These are phyloP conservation scores for Trematocara variabile DNA, from an alignment of 2,113 vertebrate species.

Conservation along the genomic window DNA sequence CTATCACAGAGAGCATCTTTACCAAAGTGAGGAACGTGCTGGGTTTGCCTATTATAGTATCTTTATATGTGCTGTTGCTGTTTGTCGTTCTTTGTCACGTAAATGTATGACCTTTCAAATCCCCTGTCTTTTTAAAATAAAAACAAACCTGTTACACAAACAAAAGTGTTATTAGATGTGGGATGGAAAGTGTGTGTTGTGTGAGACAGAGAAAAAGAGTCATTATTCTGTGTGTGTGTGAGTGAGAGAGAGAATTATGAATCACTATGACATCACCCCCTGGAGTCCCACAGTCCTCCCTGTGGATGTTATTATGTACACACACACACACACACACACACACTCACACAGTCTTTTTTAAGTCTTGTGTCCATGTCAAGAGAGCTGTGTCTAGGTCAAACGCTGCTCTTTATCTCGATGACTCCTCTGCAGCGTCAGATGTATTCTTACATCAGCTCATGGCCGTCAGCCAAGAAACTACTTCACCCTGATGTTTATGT, in stretches of 20 bases:
- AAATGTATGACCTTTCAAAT: not conserved
- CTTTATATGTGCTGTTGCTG: not conserved
- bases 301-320: not conserved
- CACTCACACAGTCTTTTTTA: not conserved
- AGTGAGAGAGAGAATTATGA: not conserved
- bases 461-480: constrained; percentile 1
- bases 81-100: not conserved
- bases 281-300: not conserved
- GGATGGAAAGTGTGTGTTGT: not conserved
- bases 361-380: not conserved
- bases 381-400: constrained; percentile 10
- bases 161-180: not conserved
- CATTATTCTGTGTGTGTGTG: not conserved
- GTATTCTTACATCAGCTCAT: not conserved
- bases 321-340: not conserved
- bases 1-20: not conserved
- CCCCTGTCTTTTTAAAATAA: constrained; percentile 51
- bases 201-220: not conserved
- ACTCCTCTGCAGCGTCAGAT: not conserved
- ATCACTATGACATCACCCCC: constrained; percentile 1
- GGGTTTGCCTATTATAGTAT: not conserved
- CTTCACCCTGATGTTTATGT: not conserved
- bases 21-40: constrained; percentile 8
- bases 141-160: not conserved
- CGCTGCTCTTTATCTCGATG: not conserved